Evolutionary conservation across 2,888 invertebrate species (phyloP), one percentile per base, ranked within the genome.

Genomic region (Drosophila anceps): DNA sequence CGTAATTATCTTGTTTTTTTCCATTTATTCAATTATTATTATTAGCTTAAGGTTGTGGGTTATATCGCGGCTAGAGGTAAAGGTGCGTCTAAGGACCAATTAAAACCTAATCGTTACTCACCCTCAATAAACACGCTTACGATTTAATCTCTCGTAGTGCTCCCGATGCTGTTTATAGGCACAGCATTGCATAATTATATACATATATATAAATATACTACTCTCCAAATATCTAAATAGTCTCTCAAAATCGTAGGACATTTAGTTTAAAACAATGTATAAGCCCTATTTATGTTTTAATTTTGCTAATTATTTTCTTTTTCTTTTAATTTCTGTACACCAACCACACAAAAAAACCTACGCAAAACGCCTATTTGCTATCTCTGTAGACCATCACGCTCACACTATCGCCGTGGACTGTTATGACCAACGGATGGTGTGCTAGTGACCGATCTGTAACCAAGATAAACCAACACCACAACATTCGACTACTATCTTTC

Each of bases 391-490:
- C 93, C 92, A 90, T 92, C 92, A 81, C 91, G 92, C 81, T 92
- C 92, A 85, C 91, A 91, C 81, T 91, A 90, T 84, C 91, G 92
- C 79, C 90, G 92, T 86, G 92, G 92, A 86, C 91, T 92, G 76
- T 92, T 92, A 82, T 93, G 92, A 93, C 93, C 90, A 81, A 76
- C 72, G 87, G 91, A 82, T 58, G 92, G 84, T 89, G 87, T 93
- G 85, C 92, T 93, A 85, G 90, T 93, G 79, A 93, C 93, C 84
- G 93, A 93, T 90, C 84, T 92, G 69, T 92, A 92, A 90, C 67
- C 64, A 27, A 63, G 41, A 59, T 58, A 55, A 55, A 50, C 41
- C 41, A 57, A 43, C 41, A 46, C 46, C 27, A 53, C 66, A 69
- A 73, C 77, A 71, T 53, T 60, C 69, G 46, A 60, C 71, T 48